Base-by-base conservation (phyloP, 1,140 invertebrate species). In the Diabrotica undecimpunctata region DNA sequence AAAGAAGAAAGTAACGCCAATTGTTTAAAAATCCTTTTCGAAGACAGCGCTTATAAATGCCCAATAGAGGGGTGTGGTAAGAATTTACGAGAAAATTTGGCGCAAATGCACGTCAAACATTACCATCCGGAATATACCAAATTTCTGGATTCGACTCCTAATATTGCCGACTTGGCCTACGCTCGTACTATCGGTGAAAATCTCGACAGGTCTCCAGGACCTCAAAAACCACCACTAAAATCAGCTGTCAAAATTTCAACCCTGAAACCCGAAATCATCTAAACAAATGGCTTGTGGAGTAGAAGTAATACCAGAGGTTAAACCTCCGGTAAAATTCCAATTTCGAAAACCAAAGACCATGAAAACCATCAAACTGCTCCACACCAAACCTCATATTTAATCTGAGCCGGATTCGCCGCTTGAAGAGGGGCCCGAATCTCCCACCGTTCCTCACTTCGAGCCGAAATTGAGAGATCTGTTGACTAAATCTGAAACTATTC, bases 21-120 rank as follows among this genome's bases (percentile, higher is more conserved):
- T 51, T 62, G 41, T 59, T 67, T 76, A 10, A 77, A 75, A 65
- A 75, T 76, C 11, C 66, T 70, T 11, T 64, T 75, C 37, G 69
- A 89, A 57, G 86, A 91, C 46, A 88, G 87, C 70, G 80, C 87
- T 8, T 87, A 89, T 53, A 86, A 88, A 35, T 97, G 94, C 79
- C 90, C 90, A 0, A 89, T 91, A 61, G 86, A 90, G 61, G 88
- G 86, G 6, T 97, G 94, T 75, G 86, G 84, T 10, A 97, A 97
- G 80, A 90, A 88, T 66, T 96, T 95, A 13, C 95, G 95, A 75
- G 92, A 95, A 73, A 93, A 91, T 70, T 83, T 96, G 36, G 79
- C 96, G 3, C 87, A 90, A 78, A 94, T 95, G 87, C 93, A 95
- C 72, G 89, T 95, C n/a, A 94, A 94, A 71, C 92, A 95, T 79